Percentiles rank a stretch among this genome's conserved stretches.
phyloP scores from a whole-genome alignment of 2,888 invertebrate genomes.

The Eulithis testata region DNA sequence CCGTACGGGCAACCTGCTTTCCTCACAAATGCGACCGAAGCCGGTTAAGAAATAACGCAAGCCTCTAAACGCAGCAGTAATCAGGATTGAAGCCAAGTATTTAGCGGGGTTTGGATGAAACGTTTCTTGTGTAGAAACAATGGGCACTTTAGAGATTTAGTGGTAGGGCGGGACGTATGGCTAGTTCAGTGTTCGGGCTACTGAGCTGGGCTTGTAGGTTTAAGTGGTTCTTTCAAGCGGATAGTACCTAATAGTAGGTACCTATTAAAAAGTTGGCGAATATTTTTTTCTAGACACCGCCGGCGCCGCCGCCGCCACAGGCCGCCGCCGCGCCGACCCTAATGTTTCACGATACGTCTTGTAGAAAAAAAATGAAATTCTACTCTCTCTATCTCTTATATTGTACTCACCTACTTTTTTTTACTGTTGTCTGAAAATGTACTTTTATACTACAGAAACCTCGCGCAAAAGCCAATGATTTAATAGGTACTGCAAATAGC shows the following conservation, averaged over 20 bases:
- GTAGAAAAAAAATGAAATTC: too few species aligned
- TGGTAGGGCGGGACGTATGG: conserved; percentile 7
- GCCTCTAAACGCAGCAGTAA: conserved; percentile 33
- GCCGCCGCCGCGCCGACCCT: too few species aligned
- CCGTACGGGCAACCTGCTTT: not conserved
- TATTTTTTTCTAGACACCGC: not conserved
- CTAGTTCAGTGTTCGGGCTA: conserved; percentile 15
- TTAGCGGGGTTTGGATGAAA: conserved; percentile 34
- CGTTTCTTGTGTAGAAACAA: conserved; percentile 36
- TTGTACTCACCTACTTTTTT: too few species aligned
- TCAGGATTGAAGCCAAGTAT: conserved; percentile 37
- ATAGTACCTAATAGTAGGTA: not conserved
- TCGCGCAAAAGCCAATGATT: too few species aligned
- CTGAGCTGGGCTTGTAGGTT: conserved; percentile 11
- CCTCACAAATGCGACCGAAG: conserved; percentile 10
- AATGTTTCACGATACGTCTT: too few species aligned
- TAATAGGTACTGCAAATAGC: too few species aligned
- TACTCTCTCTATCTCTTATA: too few species aligned
- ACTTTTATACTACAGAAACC: too few species aligned
- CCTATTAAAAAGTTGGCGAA: not conserved
- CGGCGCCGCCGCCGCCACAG: too few species aligned
- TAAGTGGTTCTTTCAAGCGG: conserved; percentile 14
- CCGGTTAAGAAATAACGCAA: conserved; percentile 26
- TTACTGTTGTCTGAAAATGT: too few species aligned
- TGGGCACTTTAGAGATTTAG: conserved; percentile 25